Percentiles rank a stretch among this genome's conserved stretches.
These are phyloP conservation scores for Apeira syringaria DNA, from an alignment of 2,888 invertebrate genomes.

Conservation along the genomic window DNA sequence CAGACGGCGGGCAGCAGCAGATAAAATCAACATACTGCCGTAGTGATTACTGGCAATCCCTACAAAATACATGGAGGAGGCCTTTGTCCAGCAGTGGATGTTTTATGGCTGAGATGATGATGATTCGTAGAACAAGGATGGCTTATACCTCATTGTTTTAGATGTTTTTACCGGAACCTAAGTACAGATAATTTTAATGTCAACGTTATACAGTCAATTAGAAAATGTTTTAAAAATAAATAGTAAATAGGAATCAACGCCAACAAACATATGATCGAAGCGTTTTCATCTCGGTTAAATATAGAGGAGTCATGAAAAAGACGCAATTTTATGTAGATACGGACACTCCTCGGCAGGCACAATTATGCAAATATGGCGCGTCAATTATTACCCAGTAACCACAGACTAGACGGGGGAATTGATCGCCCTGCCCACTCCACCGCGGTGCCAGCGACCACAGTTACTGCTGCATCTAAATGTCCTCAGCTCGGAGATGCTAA, in stretches of 20 bases:
- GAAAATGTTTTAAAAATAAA: conserved; percentile 43
- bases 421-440: conserved; percentile 45
- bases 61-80: too few species aligned
- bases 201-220: conserved; percentile 31
- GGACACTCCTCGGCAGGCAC: conserved; percentile 74
- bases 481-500: conserved; percentile 44
- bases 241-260: conserved; percentile 43
- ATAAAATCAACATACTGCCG: too few species aligned
- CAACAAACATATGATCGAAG: conserved; percentile 44
- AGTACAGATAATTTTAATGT: conserved; percentile 34
- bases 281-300: conserved; percentile 62
- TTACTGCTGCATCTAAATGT: conserved; percentile 42
- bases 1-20: too few species aligned
- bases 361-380: conserved; percentile 78
- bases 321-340: conserved; percentile 79
- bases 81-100: too few species aligned
- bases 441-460: conserved; percentile 26
- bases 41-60: too few species aligned
- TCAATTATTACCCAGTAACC: conserved; percentile 75
- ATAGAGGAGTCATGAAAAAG: conserved; percentile 70
- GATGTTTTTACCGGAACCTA: too few species aligned
- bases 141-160: too few species aligned
- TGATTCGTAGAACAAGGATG: too few species aligned
- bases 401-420: conserved; percentile 70
- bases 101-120: too few species aligned